Conservation (phyloP, 1,140 invertebrate species). For the Patella vulgata region DNA sequence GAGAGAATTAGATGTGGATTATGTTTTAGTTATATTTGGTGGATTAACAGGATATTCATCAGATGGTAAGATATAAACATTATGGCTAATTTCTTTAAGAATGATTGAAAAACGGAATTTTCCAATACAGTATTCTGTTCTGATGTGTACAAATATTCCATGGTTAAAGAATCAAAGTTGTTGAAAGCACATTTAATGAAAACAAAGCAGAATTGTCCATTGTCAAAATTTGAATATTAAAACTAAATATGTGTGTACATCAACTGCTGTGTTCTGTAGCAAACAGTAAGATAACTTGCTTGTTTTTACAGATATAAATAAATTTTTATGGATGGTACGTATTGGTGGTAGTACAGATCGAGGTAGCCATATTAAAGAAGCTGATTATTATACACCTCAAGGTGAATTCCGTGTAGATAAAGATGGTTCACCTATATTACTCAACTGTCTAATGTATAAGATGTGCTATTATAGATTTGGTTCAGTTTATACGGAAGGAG, state of each 20-base stretch:
- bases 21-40: constrained; percentile 98
- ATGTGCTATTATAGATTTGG: constrained; percentile 98
- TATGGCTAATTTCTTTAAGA: too few species aligned
- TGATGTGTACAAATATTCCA: too few species aligned
- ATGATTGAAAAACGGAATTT: too few species aligned
- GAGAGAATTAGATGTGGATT: constrained; percentile 96
- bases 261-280: too few species aligned
- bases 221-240: too few species aligned
- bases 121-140: too few species aligned
- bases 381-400: constrained; percentile 93
- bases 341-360: constrained; percentile 96
- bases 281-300: too few species aligned
- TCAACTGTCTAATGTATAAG: constrained; percentile 99
- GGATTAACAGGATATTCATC: constrained; percentile 98
- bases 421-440: constrained; percentile 90
- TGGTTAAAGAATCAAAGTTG: too few species aligned
- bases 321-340: constrained; percentile 99
- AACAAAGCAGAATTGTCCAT: too few species aligned
- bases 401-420: constrained; percentile 96
- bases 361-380: constrained; percentile 94
- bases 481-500: constrained; percentile 95
- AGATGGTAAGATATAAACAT: constrained; percentile 79
- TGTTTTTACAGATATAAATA: constrained; percentile 92
- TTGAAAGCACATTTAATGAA: too few species aligned
- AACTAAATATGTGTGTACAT: too few species aligned